These are phyloP conservation scores for Cranoglanis bouderius DNA, from an alignment of 2,113 vertebrate genomes.

Conservation along the genomic window DNA sequence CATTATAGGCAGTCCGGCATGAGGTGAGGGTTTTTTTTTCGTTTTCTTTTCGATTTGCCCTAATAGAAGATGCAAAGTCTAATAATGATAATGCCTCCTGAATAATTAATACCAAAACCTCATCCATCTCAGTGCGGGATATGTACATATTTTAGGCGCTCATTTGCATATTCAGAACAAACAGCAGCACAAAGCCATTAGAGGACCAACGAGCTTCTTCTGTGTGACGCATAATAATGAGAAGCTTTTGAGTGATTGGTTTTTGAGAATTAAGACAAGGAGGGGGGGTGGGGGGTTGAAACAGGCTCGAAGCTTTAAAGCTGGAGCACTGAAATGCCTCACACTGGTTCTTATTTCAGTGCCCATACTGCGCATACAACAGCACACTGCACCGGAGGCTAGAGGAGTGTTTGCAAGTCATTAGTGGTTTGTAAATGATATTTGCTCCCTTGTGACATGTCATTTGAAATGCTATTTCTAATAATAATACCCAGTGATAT, in stretches of 20 bases:
- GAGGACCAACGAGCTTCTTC: constrained; percentile 51
- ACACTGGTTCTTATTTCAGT: constrained; percentile 64
- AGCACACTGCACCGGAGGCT: constrained; percentile 86
- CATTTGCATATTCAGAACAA: constrained; percentile 80
- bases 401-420: constrained; percentile 95
- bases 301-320: constrained; percentile 26
- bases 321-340: constrained; percentile 47
- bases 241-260: constrained; percentile 68
- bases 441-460: constrained; percentile 99
- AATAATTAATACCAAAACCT: constrained; percentile 78
- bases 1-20: constrained; percentile 72
- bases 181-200: constrained; percentile 75
- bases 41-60: constrained; percentile 63
- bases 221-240: constrained; percentile 66
- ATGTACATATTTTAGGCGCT: constrained; percentile 77
- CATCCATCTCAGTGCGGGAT: constrained; percentile 74
- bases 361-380: constrained; percentile 78
- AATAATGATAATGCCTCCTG: constrained; percentile 78
- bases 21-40: constrained; percentile 62
- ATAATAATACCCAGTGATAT: constrained; percentile 97
- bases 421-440: constrained; percentile 99
- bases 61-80: constrained; percentile 75
- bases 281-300: not conserved
- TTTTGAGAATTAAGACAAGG: constrained; percentile 73
- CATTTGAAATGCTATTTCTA: constrained; percentile 95